phyloP scores from a whole-genome alignment of 2,797 vertebrate species.

The Intellagama lesueurii region DNA sequence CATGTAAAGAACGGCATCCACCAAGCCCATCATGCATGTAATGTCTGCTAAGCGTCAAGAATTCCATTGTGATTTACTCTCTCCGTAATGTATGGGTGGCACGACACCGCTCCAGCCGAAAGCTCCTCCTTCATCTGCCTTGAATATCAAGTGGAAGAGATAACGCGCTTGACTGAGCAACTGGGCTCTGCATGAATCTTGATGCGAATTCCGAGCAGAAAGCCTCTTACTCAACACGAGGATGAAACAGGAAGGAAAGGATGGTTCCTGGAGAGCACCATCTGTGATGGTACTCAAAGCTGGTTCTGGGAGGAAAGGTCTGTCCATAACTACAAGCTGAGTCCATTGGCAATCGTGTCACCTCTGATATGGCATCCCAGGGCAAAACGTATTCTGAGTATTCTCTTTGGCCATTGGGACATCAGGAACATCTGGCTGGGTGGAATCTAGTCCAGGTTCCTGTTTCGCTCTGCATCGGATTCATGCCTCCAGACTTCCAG shows the following conservation, averaged over 20 bases:
- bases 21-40: constrained; percentile 80
- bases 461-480: too few relatives aligned
- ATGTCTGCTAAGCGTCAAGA: constrained; percentile 77
- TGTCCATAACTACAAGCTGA: too few relatives aligned
- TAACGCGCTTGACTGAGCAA: constrained; percentile 50
- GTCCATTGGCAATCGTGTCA: too few relatives aligned
- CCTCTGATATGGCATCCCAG: too few relatives aligned
- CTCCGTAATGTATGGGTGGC: constrained; percentile 62
- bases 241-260: not conserved
- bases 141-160: constrained; percentile 69
- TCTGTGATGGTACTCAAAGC: not conserved
- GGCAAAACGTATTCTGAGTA: too few relatives aligned
- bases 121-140: constrained; percentile 58
- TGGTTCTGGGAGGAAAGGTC: not conserved
- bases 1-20: constrained; percentile 84
- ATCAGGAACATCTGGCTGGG: too few relatives aligned
- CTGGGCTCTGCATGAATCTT: constrained; percentile 58
- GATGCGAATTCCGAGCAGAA: constrained; percentile 39
- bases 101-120: constrained; percentile 66
- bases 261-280: not conserved
- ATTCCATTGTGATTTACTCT: constrained; percentile 54
- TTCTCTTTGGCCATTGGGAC: too few relatives aligned
- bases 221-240: not conserved
- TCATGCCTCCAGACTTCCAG: too few relatives aligned
- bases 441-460: too few relatives aligned